Conservation (phyloP, 2,113 vertebrate genomes). For the Amblyopsis rosae region DNA sequence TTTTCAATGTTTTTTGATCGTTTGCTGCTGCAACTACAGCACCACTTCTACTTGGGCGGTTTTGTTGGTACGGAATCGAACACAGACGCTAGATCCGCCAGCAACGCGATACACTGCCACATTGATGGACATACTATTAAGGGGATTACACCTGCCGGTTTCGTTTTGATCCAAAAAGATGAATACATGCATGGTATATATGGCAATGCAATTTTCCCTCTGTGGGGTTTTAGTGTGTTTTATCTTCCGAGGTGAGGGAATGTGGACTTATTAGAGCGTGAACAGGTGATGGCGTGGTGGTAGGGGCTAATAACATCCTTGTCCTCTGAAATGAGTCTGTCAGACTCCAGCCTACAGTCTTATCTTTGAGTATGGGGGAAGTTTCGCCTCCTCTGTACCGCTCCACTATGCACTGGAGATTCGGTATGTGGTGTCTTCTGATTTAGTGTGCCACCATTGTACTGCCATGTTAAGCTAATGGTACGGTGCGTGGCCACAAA, state of each 20-base stretch:
- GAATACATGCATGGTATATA: slow-evolving; percentile 50
- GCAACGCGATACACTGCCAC: slow-evolving; percentile 35
- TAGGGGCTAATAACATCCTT: slow-evolving; percentile 67
- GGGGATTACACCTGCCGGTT: slow-evolving; percentile 55
- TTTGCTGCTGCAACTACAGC: slow-evolving; percentile 2
- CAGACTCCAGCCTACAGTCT: slow-evolving; percentile 28
- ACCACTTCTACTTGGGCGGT: slow-evolving; percentile 21
- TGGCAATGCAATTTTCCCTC: slow-evolving; percentile 57
- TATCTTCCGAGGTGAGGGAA: slow-evolving; percentile 61
- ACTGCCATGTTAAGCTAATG: not conserved
- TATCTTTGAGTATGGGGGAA: slow-evolving; percentile 37
- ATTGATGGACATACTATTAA: slow-evolving; percentile 61
- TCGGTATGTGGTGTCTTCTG: slow-evolving; percentile 6
- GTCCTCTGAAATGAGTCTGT: slow-evolving; percentile 72
- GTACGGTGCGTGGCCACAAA: not conserved
- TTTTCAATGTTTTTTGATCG: slow-evolving; percentile 4
- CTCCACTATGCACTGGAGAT: slow-evolving; percentile 14
- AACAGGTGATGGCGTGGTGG: slow-evolving; percentile 61
- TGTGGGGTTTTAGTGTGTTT: slow-evolving; percentile 58
- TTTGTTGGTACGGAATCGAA: slow-evolving; percentile 45
- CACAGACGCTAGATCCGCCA: slow-evolving; percentile 22
- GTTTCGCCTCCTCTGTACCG: slow-evolving; percentile 21
- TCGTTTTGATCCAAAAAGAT: slow-evolving; percentile 57
- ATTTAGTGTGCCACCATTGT: slow-evolving; percentile 8
- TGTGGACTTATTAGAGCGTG: slow-evolving; percentile 68